Conservation (phyloP, 2,888 invertebrate genomes). For the Odontocerum albicorne region DNA sequence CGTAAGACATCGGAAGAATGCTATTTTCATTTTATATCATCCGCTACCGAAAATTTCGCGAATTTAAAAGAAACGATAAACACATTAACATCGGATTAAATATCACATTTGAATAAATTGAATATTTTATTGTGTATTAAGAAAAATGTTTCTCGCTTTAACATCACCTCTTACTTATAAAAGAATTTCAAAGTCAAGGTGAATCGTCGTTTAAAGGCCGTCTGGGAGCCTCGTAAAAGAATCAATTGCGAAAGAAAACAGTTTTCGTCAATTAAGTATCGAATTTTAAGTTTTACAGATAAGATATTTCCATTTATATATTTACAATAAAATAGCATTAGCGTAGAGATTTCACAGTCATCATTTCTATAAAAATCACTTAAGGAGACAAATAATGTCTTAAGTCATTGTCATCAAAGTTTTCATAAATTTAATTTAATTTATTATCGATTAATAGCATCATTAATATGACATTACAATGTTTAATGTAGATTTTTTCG, state of each 20-base stretch:
- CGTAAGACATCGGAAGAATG: no score
- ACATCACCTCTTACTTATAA: not conserved
- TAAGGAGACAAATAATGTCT: no score
- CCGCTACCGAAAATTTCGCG: no score
- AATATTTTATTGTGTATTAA: not conserved
- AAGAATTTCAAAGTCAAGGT: slow-evolving; percentile 18
- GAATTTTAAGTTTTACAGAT: no score
- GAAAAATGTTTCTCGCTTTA: not conserved
- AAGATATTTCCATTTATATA: slow-evolving; percentile 5
- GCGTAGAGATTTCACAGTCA: no score
- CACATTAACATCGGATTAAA: no score
- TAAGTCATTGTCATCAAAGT: no score
- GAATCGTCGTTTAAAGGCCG: slow-evolving; percentile 1
- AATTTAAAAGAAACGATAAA: no score
- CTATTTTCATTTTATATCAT: no score
- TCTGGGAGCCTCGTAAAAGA: not conserved
- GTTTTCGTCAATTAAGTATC: no score
- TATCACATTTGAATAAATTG: not conserved
- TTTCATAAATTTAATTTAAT: slow-evolving; percentile 19
- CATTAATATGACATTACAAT: slow-evolving; percentile 18
- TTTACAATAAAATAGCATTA: no score
- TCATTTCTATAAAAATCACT: not conserved
- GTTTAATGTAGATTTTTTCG: slow-evolving; percentile 5
- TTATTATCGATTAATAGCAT: slow-evolving; percentile 24
- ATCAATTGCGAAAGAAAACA: not conserved